Conservation (phyloP, 1,140 invertebrate species). For the Drosophila fuyamai region DNA sequence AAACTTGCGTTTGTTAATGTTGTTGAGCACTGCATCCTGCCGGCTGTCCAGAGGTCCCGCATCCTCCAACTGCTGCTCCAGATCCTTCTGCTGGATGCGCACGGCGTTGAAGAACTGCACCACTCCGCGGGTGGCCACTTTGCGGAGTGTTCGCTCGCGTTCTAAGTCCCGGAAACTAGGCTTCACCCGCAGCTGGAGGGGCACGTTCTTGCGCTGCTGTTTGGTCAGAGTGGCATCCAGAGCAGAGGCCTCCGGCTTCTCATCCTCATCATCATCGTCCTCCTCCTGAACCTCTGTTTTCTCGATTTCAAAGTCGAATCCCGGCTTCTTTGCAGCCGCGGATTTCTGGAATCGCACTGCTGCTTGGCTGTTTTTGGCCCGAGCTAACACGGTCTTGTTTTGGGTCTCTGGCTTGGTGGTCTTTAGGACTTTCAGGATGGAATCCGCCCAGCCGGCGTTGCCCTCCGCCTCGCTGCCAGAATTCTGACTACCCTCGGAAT, state of each 20-base stretch:
- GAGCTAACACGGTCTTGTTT: conserved; percentile 48
- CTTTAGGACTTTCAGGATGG: conserved; percentile 58
- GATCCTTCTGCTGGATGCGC: conserved; percentile 91
- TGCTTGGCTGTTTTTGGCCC: conserved; percentile 53
- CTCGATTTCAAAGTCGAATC: conserved; percentile 85
- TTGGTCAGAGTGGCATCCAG: conserved; percentile 60
- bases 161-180: conserved; percentile 90
- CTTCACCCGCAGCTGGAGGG: conserved; percentile 89
- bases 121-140: conserved; percentile 95
- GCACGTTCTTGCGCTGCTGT: conserved; percentile 85
- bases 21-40: conserved; percentile 92
- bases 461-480: conserved; percentile 38
- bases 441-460: conserved; percentile 64
- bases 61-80: conserved; percentile 90
- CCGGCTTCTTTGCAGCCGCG: conserved; percentile 19
- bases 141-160: conserved; percentile 90
- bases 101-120: conserved; percentile 97
- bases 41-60: conserved; percentile 92
- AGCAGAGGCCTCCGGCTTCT: conserved; percentile 80
- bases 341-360: conserved; percentile 12
- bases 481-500: conserved; percentile 33
- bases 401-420: conserved; percentile 46
- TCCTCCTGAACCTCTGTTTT: conserved; percentile 85
- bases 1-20: conserved; percentile 92
- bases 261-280: conserved; percentile 66